Conservation (phyloP, 2,888 invertebrate genomes). For the Calameuta idolon region DNA sequence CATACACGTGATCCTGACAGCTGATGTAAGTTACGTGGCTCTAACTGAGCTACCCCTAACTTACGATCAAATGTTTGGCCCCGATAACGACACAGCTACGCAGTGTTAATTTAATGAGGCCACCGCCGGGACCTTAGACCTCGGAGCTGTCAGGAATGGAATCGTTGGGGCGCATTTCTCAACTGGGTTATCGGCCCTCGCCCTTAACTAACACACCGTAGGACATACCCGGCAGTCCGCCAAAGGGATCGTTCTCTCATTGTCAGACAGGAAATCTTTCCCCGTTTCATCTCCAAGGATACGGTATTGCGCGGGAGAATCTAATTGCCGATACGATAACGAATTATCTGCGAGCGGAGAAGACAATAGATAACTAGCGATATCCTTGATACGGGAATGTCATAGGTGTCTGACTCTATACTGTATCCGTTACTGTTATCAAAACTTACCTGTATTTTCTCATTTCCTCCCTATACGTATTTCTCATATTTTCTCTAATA, state of each 20-base stretch:
- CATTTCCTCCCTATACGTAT: neutral
- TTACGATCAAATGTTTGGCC: conserved; percentile 37
- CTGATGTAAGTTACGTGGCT: conserved; percentile 38
- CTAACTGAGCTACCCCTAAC: conserved; percentile 30
- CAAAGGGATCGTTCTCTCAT: neutral
- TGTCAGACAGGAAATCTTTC: neutral
- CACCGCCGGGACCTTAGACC: conserved; percentile 12
- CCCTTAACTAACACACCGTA: neutral
- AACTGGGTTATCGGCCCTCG: neutral
- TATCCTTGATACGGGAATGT: neutral
- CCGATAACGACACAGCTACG: conserved; percentile 34
- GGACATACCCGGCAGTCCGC: neutral
- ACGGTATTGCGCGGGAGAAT: neutral
- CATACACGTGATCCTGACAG: conserved; percentile 35
- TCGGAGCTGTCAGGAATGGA: conserved; percentile 4
- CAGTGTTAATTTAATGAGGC: conserved; percentile 36
- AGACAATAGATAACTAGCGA: neutral
- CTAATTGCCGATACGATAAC: neutral
- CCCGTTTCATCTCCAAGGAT: neutral
- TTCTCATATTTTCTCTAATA: neutral
- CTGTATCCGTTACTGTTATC: neutral
- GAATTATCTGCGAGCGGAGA: neutral
- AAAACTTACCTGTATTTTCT: neutral
- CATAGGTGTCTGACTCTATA: too few species aligned
- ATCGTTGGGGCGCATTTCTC: conserved; percentile 2